Conservation (phyloP, 2,797 vertebrate species). For the Anguilla anguilla region DNA sequence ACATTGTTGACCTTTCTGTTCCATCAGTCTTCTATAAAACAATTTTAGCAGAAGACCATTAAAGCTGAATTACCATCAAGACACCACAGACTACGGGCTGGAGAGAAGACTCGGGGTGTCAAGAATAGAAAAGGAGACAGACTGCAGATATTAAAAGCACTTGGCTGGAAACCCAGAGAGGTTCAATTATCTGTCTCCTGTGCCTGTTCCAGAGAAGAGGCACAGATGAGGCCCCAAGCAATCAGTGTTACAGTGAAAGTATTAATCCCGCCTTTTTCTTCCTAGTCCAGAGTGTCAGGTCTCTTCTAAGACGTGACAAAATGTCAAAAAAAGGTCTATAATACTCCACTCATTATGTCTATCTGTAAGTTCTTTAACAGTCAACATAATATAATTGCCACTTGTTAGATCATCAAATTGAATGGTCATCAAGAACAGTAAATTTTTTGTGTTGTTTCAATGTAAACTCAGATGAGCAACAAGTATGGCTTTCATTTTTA, state of each 20-base stretch:
- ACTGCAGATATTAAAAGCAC: constrained; percentile 19
- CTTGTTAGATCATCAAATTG: background rate
- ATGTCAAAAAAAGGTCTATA: background rate
- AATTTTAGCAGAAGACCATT: background rate
- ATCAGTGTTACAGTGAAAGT: constrained; percentile 16
- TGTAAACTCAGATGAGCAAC: background rate
- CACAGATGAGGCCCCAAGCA: background rate
- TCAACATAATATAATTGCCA: background rate
- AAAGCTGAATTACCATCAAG: background rate
- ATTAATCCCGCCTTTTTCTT: constrained; percentile 7
- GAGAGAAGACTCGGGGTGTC: background rate
- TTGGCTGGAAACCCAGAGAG: constrained; percentile 15
- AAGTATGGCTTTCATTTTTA: background rate
- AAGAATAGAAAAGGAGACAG: constrained; percentile 22
- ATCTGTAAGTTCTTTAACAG: background rate
- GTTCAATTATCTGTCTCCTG: constrained; percentile 15
- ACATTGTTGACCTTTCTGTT: background rate
- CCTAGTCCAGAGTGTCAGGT: background rate
- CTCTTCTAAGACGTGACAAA: background rate
- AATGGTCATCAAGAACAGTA: background rate
- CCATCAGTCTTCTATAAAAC: background rate
- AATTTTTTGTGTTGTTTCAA: background rate
- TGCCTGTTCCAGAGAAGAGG: background rate
- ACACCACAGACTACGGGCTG: constrained; percentile 2
- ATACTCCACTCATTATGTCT: background rate